Evolutionary conservation across 2,888 invertebrate genomes (phyloP).

Genomic region (Trilocha varians): DNA sequence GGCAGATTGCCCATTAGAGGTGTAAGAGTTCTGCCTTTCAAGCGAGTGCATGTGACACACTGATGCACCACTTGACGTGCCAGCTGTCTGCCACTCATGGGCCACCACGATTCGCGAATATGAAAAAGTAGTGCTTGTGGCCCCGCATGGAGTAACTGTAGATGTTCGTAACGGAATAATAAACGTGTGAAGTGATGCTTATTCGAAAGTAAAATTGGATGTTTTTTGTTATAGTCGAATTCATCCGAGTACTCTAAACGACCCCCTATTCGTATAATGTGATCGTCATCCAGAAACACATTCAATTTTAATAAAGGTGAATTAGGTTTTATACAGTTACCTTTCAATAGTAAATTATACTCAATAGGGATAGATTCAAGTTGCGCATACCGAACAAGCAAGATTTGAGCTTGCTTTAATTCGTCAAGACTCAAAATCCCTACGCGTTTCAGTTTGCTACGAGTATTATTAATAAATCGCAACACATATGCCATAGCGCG

Average conservation of each 20-base stretch:
- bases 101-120: conserved; percentile 6
- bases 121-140: conserved; percentile 1
- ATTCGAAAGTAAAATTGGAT: no score
- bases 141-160: background rate
- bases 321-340: background rate
- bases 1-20: conserved; percentile 4
- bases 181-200: no score
- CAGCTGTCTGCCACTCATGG: background rate
- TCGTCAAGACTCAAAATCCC: background rate
- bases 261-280: background rate
- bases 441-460: background rate
- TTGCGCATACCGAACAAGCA: background rate
- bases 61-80: background rate
- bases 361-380: background rate
- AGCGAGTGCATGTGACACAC: conserved; percentile 2
- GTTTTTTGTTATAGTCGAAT: no score
- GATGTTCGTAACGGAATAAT: no score
- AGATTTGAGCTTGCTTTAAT: background rate
- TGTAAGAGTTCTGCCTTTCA: background rate
- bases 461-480: conserved; percentile 12
- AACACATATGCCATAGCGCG: conserved; percentile 10
- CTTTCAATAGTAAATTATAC: background rate
- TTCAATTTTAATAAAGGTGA: no score
- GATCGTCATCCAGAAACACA: conserved; percentile 5
- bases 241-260: conserved; percentile 1